These are phyloP conservation scores for Helobdella robusta DNA, from an alignment of 2,888 invertebrate genomes.

Conservation along the genomic window DNA sequence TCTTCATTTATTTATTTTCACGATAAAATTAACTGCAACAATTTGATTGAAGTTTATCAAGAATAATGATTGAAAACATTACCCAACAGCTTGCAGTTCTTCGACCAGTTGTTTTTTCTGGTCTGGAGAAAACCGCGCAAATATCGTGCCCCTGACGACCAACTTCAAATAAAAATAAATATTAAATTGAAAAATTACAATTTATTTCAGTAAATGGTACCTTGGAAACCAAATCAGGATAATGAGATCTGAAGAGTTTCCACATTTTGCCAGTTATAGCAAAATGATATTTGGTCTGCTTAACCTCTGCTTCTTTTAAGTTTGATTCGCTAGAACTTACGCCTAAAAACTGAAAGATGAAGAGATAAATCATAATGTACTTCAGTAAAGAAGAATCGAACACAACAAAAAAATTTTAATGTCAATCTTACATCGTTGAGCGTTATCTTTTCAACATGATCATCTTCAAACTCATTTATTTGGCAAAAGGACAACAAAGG, in stretches of 20 bases:
- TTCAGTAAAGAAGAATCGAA: no score
- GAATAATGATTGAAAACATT: no score
- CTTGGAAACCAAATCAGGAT: slow-evolving; percentile 62
- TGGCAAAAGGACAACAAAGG: no score
- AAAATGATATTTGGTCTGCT: slow-evolving; percentile 34
- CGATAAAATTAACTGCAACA: slow-evolving; percentile 32
- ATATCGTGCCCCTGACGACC: slow-evolving; percentile 63
- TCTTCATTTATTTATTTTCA: slow-evolving; percentile 35
- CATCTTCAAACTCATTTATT: no score
- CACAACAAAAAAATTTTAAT: no score
- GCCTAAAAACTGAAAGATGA: no score
- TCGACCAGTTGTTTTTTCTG: slow-evolving; percentile 85
- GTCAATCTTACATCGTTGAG: no score
- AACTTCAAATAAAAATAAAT: slow-evolving; percentile 37
- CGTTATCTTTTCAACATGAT: no score
- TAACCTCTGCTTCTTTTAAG: not conserved
- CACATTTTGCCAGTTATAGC: slow-evolving; percentile 62
- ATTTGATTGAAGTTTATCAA: not conserved
- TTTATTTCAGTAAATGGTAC: slow-evolving; percentile 35
- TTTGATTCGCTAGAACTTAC: not conserved
- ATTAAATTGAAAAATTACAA: not conserved
- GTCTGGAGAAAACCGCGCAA: slow-evolving; percentile 88
- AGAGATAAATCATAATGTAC: no score
- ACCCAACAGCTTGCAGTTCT: slow-evolving; percentile 74
- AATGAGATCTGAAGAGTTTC: slow-evolving; percentile 61